Evolutionary conservation across 2,113 vertebrate species (phyloP).

Genomic region (Actenoides hombroni): DNA sequence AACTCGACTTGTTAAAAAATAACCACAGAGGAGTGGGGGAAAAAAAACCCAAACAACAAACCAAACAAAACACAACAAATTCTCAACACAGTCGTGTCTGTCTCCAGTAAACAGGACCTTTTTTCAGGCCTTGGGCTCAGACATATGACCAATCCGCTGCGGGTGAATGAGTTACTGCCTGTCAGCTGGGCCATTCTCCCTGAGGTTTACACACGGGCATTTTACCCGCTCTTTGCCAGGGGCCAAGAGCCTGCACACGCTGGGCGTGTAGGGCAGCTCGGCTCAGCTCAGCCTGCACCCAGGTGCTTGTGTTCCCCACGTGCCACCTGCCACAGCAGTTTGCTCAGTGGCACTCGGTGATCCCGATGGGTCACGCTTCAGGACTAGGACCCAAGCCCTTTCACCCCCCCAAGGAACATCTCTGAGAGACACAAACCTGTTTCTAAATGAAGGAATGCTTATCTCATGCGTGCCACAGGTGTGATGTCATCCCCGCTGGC

Average conservation of each 20-base stretch:
- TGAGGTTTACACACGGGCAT: background rate
- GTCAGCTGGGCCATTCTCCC: background rate
- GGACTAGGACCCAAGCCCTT: background rate
- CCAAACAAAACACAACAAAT: background rate
- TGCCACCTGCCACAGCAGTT: background rate
- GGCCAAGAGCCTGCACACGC: background rate
- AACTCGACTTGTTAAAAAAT: background rate
- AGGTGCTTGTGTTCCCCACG: accelerated
- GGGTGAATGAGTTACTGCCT: background rate
- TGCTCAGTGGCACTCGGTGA: background rate
- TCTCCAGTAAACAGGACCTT: background rate
- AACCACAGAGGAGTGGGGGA: background rate
- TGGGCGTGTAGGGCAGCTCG: background rate
- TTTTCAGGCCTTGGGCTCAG: slow-evolving; percentile 4
- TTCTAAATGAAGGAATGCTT: background rate
- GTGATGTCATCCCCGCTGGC: slow-evolving; percentile 33
- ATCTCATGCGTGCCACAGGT: slow-evolving; percentile 36
- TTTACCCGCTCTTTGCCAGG: background rate
- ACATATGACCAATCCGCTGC: background rate
- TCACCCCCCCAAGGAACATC: background rate
- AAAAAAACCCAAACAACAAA: background rate
- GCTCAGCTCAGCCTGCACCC: background rate
- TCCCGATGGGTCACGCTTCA: background rate
- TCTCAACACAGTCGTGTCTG: background rate
- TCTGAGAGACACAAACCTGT: background rate